These are phyloP conservation scores for Dufourea novaeangliae DNA, from an alignment of 1,140 invertebrate species.

Conservation along the genomic window DNA sequence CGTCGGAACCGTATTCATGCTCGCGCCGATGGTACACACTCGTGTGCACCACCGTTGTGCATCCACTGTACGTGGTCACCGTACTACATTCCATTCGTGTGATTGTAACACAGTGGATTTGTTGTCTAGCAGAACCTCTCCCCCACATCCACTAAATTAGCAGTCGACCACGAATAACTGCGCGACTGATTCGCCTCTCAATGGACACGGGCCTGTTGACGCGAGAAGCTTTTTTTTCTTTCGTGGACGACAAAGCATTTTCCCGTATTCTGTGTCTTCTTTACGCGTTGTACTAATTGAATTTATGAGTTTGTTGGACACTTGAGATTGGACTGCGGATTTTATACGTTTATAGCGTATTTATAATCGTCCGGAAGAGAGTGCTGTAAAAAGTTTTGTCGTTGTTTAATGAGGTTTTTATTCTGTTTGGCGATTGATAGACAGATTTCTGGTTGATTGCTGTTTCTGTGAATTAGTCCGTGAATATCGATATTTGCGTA, in stretches of 20 bases:
- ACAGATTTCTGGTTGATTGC: no score
- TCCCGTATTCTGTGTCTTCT: background rate
- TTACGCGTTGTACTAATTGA: background rate
- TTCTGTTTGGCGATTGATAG: no score
- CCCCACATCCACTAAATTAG: slow-evolving; percentile 27
- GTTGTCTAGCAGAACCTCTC: slow-evolving; percentile 16
- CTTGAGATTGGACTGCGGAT: no score
- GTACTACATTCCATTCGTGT: slow-evolving; percentile 31
- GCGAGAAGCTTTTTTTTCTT: background rate
- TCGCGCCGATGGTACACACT: slow-evolving; percentile 8
- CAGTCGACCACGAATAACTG: background rate
- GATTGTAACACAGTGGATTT: slow-evolving; percentile 31
- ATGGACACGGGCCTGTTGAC: background rate
- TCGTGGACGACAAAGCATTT: background rate
- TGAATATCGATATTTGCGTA: no score
- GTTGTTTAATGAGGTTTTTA: no score
- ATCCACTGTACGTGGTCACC: no score
- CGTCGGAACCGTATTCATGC: slow-evolving; percentile 32
- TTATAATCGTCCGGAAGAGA: no score
- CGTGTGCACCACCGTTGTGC: no score
- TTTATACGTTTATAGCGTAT: no score
- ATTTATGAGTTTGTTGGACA: no score
- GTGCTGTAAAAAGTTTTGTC: no score
- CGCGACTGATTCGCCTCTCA: background rate
- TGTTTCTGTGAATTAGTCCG: no score